Conservation (phyloP, 2,113 vertebrate genomes). For the Myrmecophaga tridactyla region DNA sequence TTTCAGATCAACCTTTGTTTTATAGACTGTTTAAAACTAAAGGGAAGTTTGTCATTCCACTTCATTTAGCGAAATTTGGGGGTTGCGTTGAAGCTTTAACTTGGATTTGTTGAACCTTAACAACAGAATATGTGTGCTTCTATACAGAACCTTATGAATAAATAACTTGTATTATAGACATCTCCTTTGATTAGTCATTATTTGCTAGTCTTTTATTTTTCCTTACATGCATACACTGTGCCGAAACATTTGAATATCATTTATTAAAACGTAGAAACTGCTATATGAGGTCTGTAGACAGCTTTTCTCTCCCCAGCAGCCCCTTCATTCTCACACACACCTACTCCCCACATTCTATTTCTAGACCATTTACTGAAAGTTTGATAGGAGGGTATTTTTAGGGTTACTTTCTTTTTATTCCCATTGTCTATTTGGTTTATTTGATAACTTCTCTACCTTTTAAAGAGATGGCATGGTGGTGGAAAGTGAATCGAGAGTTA, state of each 20-base stretch:
- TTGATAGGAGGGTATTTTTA: not conserved
- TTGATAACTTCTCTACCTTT: not conserved
- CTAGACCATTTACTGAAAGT: not conserved
- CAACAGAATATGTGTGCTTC: not conserved
- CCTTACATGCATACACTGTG: not conserved
- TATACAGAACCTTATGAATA: not conserved
- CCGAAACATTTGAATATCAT: slow-evolving; percentile 12
- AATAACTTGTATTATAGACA: not conserved
- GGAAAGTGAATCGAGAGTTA: not conserved
- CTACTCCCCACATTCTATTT: not conserved
- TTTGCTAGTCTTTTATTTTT: not conserved
- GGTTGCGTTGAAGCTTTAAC: not conserved
- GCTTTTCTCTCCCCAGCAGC: no score
- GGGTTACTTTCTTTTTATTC: not conserved
- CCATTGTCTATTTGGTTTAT: not conserved
- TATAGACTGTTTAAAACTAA: not conserved
- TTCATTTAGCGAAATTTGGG: not conserved
- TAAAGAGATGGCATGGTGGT: not conserved
- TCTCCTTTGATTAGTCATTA: not conserved
- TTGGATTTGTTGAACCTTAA: not conserved
- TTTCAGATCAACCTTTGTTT: not conserved
- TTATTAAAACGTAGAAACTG: slow-evolving; percentile 10
- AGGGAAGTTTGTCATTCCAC: not conserved
- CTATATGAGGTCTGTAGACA: not conserved
- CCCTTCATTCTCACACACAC: not conserved